Evolutionary conservation across 23 tunicate genomes (phyloP), one percentile per base, ranked within the genome.

Genomic region (Styela plicata): DNA sequence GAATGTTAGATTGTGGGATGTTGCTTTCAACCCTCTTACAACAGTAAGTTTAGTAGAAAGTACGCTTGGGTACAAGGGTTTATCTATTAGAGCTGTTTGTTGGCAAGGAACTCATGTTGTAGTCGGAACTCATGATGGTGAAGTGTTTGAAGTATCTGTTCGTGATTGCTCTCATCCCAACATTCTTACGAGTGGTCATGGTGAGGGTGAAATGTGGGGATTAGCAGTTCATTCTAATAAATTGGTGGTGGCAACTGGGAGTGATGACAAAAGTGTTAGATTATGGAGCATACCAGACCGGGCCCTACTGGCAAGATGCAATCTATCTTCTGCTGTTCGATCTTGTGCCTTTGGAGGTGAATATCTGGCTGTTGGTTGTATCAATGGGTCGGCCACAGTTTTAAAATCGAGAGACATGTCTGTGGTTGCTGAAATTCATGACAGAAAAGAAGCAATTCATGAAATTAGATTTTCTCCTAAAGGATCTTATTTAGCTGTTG

Each of bases 171-270:
- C 96, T 1, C 74, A 84, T 32, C 93, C 92, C 19, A 52, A 80
- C 35, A 83, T 88, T 0, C 37, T 96, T 1, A 96, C 97, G 24
- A 83, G 85, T 32, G 99, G 97, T 21, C 99, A 96, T 65, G 78
- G 89, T 10, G 99, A 96, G 80, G 99, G 99, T 53, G 99, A 96
- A 78, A 73, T 96, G 67, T 96, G 99, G 99, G 99, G 99, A 18
- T 71, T 96, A 31, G 82, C 85, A 22, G 80, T 92, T 29, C 99
- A 95, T 74, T 87, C 88, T 17, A 71, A 37, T 0, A 83, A 85
- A 70, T 83, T 82, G 5, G 77, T 91, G 24, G 99, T 89, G 0
- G 99, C 90, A 2, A 96, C 99, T 31, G 97, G 94, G 1, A 85
- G 97, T 73, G 99, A 96, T 36, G 99, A 96, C 78, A 77, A 74